Conservation (phyloP, 2,797 vertebrate genomes). For the Caiman crocodilus region DNA sequence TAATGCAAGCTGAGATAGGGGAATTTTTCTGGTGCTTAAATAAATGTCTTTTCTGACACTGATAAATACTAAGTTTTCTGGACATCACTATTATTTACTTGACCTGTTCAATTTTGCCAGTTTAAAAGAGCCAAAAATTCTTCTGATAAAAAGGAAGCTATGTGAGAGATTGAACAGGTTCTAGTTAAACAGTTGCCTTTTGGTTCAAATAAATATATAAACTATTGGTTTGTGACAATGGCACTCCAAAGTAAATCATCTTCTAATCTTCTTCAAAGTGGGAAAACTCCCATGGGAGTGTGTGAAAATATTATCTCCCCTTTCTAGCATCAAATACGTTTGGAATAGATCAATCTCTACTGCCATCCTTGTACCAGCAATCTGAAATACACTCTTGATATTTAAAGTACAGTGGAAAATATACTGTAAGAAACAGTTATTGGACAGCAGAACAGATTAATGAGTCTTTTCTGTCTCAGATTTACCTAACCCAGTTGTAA, state of each 20-base stretch:
- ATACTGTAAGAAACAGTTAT: not conserved
- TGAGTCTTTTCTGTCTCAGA: not conserved
- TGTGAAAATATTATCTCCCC: not conserved
- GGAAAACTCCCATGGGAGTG: not conserved
- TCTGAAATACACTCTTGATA: not conserved
- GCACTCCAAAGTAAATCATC: not conserved
- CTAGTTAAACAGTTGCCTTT: not conserved
- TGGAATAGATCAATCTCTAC: not conserved
- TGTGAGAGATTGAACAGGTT: not conserved
- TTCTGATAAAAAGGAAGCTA: not conserved
- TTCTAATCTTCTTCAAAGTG: not conserved
- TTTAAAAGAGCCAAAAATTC: not conserved
- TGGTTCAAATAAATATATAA: not conserved
- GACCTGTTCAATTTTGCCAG: not conserved
- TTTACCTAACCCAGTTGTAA: not conserved
- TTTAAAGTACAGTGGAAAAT: not conserved
- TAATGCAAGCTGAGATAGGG: not conserved
- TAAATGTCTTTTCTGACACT: not conserved
- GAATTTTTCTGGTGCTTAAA: not conserved
- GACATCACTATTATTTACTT: constrained; percentile 32
- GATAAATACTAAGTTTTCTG: constrained; percentile 18
- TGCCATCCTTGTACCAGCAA: not conserved
- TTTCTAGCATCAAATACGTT: not conserved
- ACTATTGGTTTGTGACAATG: not conserved
- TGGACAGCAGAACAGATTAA: not conserved